These are phyloP conservation scores for Triplophysa tibetana DNA, from an alignment of 2,113 vertebrate species.

Conservation along the genomic window DNA sequence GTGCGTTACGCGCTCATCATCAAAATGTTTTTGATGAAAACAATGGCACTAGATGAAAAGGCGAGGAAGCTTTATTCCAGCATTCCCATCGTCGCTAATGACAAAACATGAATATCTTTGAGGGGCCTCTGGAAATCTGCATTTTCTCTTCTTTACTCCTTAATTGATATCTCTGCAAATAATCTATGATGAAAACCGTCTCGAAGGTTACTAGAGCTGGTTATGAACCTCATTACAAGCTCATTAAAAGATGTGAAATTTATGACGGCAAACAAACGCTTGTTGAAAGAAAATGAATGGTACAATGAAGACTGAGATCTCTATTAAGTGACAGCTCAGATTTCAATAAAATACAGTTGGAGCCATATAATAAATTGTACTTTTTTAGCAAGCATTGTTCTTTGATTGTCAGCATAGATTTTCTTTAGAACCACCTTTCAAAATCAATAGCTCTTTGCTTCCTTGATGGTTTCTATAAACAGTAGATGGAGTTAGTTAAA, in stretches of 20 bases:
- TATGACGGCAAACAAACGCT: slow-evolving; percentile 33
- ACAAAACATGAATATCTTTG: slow-evolving; percentile 34
- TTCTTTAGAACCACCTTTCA: not conserved
- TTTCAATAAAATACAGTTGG: slow-evolving; percentile 10
- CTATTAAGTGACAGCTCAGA: not conserved
- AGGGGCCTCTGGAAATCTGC: slow-evolving; percentile 18
- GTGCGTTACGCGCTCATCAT: slow-evolving; percentile 26
- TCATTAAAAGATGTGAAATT: slow-evolving; percentile 40
- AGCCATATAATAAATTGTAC: not conserved
- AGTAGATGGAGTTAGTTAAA: not conserved
- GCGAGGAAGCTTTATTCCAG: slow-evolving; percentile 13
- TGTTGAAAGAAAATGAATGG: slow-evolving; percentile 16
- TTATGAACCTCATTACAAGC: slow-evolving; percentile 41
- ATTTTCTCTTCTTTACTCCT: slow-evolving; percentile 38
- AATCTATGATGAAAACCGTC: slow-evolving; percentile 27
- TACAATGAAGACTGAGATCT: slow-evolving; percentile 18
- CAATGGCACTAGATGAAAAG: slow-evolving; percentile 49
- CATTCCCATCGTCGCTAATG: slow-evolving; percentile 46
- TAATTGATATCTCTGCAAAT: slow-evolving; percentile 48
- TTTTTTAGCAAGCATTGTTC: not conserved
- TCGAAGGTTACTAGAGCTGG: slow-evolving; percentile 27
- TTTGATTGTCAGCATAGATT: not conserved
- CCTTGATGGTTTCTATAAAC: not conserved
- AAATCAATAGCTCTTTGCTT: not conserved
- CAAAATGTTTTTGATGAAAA: slow-evolving; percentile 52